These are phyloP conservation scores for Actinernus sp. DNA, from an alignment of 92 coral and sea anemone species.

Conservation along the genomic window DNA sequence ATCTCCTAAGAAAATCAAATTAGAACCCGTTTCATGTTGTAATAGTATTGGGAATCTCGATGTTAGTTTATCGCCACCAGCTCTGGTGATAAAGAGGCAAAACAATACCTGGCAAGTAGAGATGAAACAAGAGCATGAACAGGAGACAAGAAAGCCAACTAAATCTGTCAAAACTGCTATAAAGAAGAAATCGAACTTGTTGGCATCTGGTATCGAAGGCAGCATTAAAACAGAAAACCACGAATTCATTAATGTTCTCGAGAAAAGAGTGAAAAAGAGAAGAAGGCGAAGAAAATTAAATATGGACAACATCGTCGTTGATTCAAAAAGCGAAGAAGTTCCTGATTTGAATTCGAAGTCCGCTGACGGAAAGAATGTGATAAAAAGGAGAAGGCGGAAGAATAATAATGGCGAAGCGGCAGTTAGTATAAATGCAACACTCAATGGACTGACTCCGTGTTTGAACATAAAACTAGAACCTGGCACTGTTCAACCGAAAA, in stretches of 20 bases:
- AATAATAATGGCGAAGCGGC: background rate
- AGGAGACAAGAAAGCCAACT: background rate
- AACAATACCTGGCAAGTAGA: conserved; percentile 88
- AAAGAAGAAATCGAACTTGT: conserved; percentile 54
- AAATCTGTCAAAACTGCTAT: conserved; percentile 14
- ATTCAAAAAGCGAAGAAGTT: no score
- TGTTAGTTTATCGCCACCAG: conserved; percentile 78
- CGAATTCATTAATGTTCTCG: background rate
- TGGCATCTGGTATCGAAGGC: background rate
- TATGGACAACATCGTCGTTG: background rate
- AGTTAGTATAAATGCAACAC: no score
- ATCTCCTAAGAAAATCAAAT: conserved; percentile 49
- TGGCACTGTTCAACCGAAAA: conserved; percentile 1
- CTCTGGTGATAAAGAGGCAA: conserved; percentile 74
- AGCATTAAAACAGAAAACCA: background rate
- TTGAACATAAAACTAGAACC: no score
- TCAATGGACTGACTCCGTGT: no score
- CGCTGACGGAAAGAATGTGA: background rate
- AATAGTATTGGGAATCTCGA: conserved; percentile 10
- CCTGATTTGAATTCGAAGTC: no score
- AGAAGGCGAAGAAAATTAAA: conserved; percentile 8
- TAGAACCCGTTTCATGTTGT: background rate
- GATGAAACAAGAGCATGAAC: conserved; percentile 51
- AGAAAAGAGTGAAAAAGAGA: conserved; percentile 13
- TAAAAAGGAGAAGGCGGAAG: conserved; percentile 2